Evolutionary conservation across 2,888 invertebrate species (phyloP), one percentile per base, ranked within the genome.

Genomic region (Abrostola triplasia): DNA sequence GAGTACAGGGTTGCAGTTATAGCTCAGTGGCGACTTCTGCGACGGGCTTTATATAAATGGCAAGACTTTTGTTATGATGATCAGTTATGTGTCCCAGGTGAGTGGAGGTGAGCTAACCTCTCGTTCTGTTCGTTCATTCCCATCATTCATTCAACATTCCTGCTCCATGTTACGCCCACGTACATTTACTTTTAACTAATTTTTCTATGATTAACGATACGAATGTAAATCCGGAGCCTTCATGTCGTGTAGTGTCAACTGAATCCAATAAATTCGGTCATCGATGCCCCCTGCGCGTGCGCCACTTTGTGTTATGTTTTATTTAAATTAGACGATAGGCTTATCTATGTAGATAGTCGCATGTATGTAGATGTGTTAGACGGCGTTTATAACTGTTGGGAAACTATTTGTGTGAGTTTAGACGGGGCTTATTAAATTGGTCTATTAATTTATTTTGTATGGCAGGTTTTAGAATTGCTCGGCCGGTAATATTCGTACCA

Each of bases 221-320:
- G 8, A 41, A 59, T 75, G 66, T 76, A 57, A 70, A 75, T 47
- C 59, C 51, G 36, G 36, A 47, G 13, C 57, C 55, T 12, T 52
- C 50, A 13, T 49, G 64, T 50, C 49, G 72, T 52, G 60, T 57
- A 24, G 50, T 76, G 67, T 76, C 77, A 76, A 72, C 67, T 59
- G 58, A 41, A 58, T 44, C 52, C 59, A 72, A 63, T 73, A 73
- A 73, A 73, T 73, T 76, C 51, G 77, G 50, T 13, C 50, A 76
- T 76, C 55, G 53, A 56, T 74, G 64, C 78, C 77, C 71, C 75
- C 80, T 77, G 80, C 78, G 80, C 80, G 71, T 77, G 77, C 80
- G 71, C 57, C 64, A 59, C 59, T 52, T 41, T 5, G 50, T 59
- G 52, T 62, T 55, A 52, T 71, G 71, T 71, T 77, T 64, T 78